These are phyloP conservation scores for Leptobrachium ailaonicum DNA, from an alignment of 2,113 vertebrate species.

Conservation along the genomic window DNA sequence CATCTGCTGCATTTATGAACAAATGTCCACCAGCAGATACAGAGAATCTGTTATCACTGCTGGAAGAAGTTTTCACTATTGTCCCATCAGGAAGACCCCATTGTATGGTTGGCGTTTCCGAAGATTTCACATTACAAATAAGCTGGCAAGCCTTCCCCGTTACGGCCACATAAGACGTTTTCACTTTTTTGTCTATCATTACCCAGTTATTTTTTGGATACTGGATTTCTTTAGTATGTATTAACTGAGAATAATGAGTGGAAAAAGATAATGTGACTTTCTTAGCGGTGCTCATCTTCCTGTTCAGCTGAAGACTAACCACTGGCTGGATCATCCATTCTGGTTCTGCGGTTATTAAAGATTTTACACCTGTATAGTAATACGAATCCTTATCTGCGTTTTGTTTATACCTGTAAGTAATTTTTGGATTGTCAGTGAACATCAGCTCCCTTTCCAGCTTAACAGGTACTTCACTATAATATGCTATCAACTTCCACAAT, in stretches of 20 bases:
- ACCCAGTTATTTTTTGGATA: conserved; percentile 74
- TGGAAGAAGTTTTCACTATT: conserved; percentile 65
- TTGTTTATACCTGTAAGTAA: conserved; percentile 75
- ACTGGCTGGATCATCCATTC: conserved; percentile 82
- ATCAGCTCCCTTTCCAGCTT: conserved; percentile 68
- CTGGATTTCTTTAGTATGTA: conserved; percentile 54
- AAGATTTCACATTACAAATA: conserved; percentile 74
- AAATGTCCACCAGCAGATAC: conserved; percentile 71
- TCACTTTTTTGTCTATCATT: conserved; percentile 70
- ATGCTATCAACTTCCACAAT: conserved; percentile 87
- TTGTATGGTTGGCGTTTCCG: conserved; percentile 64
- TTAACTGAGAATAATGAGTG: conserved; percentile 57
- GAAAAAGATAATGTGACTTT: conserved; percentile 70
- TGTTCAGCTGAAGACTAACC: conserved; percentile 78
- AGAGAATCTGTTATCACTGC: conserved; percentile 67
- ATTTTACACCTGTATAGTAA: conserved; percentile 86
- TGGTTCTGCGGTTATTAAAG: conserved; percentile 70
- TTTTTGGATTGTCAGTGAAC: conserved; percentile 63
- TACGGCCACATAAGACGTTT: conserved; percentile 56
- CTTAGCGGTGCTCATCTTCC: conserved; percentile 75
- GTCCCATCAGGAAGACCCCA: conserved; percentile 84
- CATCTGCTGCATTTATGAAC: conserved; percentile 62
- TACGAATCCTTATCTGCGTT: conserved; percentile 71
- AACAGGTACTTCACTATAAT: conserved; percentile 86
- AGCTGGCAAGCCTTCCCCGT: conserved; percentile 70